Evolutionary conservation across 2,113 vertebrate genomes (phyloP), one percentile per base, ranked within the genome.

Genomic region (Potamarius usumacintae): DNA sequence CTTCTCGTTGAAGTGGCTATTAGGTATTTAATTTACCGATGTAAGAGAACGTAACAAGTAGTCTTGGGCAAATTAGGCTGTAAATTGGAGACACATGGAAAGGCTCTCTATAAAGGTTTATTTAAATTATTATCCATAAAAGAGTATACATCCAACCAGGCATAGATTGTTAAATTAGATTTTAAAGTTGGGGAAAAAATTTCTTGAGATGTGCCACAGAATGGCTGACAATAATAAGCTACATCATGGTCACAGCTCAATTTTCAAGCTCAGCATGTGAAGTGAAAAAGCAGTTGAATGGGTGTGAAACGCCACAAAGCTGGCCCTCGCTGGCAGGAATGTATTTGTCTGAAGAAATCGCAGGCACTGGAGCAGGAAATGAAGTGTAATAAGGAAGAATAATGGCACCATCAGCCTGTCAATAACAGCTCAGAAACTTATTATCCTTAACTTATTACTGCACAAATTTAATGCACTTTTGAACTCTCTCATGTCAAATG

Each of bases 341-440:
- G 86, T 87, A 67, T 88, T 88, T 84, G 84, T 88, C 78, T 80
- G 76, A 85, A 80, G 85, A 63, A 80, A 88, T 87, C 78, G 60
- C 62, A 85, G 74, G 14, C 83, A 82, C 53, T 85, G 87, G 84
- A 85, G 88, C 87, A 86, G 74, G 82, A 84, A 92, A 88, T 85
- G 82, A 62, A 74, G 81, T 83, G 86, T 78, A 84, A 84, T 72
- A 71, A 52, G 84, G 65, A 83, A 86, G 65, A 85, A 80, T 57
- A 81, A 85, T 55, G 83, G 82, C 78, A 30, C 58, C 11, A 48
- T 71, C 58, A 84, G 62, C 34, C 48, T 71, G 85, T 85, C 65
- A 86, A 50, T 89, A 62, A 69, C 77, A 72, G 17, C 53, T 71
- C 85, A 62, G 72, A 34, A 55, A 57, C 58, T n/a, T 81, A 77